Conservation (phyloP, 2,888 invertebrate species). For the Kuschelorhynchus macadamiae region DNA sequence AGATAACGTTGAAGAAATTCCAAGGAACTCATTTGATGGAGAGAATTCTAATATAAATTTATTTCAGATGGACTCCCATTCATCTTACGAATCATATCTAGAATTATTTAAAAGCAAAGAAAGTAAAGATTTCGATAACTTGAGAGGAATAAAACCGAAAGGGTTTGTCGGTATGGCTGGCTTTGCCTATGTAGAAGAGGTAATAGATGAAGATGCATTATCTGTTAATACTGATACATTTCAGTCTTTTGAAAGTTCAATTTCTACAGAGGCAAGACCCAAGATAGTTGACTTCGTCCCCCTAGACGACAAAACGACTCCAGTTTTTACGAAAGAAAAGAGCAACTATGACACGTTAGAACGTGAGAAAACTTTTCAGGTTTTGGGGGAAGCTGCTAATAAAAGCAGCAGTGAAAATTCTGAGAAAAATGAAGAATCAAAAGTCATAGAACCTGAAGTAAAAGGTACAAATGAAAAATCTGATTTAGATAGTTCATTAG, state of each 20-base stretch:
- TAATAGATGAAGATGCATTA: slow-evolving; percentile 20
- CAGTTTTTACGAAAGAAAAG: slow-evolving; percentile 48
- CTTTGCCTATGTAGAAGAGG: slow-evolving; percentile 25
- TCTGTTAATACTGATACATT: not conserved
- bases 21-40: slow-evolving; percentile 32
- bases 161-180: slow-evolving; percentile 3
- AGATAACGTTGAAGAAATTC: slow-evolving; percentile 44
- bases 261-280: slow-evolving; percentile 24
- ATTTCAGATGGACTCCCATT: slow-evolving; percentile 50
- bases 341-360: slow-evolving; percentile 56
- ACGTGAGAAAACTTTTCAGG: slow-evolving; percentile 57
- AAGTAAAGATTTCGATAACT: slow-evolving; percentile 56
- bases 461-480: not conserved
- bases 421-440: not conserved
- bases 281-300: slow-evolving; percentile 57
- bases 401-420: slow-evolving; percentile 1
- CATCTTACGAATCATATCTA: slow-evolving; percentile 51
- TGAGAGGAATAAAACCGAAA: slow-evolving; percentile 44
- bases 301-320: slow-evolving; percentile 53
- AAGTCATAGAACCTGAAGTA: not conserved
- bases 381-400: slow-evolving; percentile 51
- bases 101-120: slow-evolving; percentile 53
- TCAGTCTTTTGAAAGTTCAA: not conserved
- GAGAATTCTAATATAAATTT: slow-evolving; percentile 51
- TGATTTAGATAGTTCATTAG: slow-evolving; percentile 24